Percentiles rank a stretch among this genome's conserved stretches.
Conservation (phyloP, 2,113 vertebrate species). For the Myotis brandtii region DNA sequence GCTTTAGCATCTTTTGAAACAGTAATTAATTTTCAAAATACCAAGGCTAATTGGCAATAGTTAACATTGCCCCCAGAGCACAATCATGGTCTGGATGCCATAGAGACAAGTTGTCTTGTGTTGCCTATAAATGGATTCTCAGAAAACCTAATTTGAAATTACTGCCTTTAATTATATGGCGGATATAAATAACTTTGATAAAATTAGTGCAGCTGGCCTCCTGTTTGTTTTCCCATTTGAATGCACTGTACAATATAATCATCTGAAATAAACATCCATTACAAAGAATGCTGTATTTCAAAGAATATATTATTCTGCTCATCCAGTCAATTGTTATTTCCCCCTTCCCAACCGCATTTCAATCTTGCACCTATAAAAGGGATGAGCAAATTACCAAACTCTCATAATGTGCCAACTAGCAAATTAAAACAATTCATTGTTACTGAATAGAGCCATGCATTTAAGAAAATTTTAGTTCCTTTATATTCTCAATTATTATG, state of each 20-base stretch:
- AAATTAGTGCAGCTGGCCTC: constrained; percentile 78
- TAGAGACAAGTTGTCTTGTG: constrained; percentile 70
- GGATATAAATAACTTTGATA: constrained; percentile 82
- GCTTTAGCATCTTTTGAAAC: constrained; percentile 58
- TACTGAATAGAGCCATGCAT: constrained; percentile 52
- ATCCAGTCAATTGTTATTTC: constrained; percentile 65
- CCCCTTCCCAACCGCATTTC: constrained; percentile 59
- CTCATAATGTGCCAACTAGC: constrained; percentile 60
- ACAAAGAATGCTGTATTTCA: constrained; percentile 71
- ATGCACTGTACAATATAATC: constrained; percentile 68
- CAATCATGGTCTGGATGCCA: constrained; percentile 50
- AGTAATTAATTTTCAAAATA: constrained; percentile 76
- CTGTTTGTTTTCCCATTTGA: constrained; percentile 78
- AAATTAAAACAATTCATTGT: constrained; percentile 74
- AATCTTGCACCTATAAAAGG: constrained; percentile 70
- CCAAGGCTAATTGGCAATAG: constrained; percentile 70
- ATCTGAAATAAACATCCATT: constrained; percentile 76
- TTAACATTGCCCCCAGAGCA: constrained; percentile 61
- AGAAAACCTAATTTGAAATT: constrained; percentile 83
- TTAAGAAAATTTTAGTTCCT: constrained; percentile 73
- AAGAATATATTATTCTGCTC: constrained; percentile 76
- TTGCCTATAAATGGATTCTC: constrained; percentile 79
- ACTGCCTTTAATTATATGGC: constrained; percentile 81
- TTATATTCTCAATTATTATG: constrained; percentile 65
- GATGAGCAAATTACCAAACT: constrained; percentile 74